These are phyloP conservation scores for Aquatica leii DNA, from an alignment of 2,888 invertebrate genomes.

Conservation along the genomic window DNA sequence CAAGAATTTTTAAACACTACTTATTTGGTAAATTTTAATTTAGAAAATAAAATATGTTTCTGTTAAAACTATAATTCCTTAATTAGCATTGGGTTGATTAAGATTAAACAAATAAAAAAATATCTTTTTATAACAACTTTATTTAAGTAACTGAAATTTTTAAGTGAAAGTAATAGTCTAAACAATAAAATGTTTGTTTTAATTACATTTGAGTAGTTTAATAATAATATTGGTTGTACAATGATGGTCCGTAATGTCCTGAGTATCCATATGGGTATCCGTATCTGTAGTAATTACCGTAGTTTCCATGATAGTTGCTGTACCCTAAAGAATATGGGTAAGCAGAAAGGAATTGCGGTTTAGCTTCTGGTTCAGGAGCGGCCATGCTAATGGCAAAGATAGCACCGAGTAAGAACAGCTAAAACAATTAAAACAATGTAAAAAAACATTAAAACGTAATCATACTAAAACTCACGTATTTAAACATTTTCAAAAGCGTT, in stretches of 20 bases:
- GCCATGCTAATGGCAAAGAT: conserved; percentile 31
- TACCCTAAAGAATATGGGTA: conserved; percentile 19
- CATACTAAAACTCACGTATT: conserved; percentile 36
- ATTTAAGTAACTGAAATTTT: too few species aligned
- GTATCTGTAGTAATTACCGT: conserved; percentile 20
- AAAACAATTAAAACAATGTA: conserved; percentile 44
- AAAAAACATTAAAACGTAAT: conserved; percentile 7
- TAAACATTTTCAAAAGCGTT: conserved; percentile 41
- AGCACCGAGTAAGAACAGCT: conserved; percentile 52
- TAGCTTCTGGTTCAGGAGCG: conserved; percentile 22
- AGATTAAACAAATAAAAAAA: too few species aligned
- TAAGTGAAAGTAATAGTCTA: too few species aligned
- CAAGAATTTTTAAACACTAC: too few species aligned
- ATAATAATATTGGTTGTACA: too few species aligned
- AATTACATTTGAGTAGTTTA: too few species aligned
- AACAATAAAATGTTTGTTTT: too few species aligned
- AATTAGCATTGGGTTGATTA: too few species aligned
- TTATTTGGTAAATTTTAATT: too few species aligned
- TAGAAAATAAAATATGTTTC: too few species aligned
- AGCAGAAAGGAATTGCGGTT: conserved; percentile 18
- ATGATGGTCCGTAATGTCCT: conserved; percentile 39
- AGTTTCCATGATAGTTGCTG: conserved; percentile 15
- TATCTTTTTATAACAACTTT: too few species aligned
- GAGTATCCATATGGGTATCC: conserved; percentile 49
- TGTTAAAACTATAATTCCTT: too few species aligned